Evolutionary conservation across 64 coral and sea anemone genomes (phyloP).

Genomic region (Dendronephthya gigantea): DNA sequence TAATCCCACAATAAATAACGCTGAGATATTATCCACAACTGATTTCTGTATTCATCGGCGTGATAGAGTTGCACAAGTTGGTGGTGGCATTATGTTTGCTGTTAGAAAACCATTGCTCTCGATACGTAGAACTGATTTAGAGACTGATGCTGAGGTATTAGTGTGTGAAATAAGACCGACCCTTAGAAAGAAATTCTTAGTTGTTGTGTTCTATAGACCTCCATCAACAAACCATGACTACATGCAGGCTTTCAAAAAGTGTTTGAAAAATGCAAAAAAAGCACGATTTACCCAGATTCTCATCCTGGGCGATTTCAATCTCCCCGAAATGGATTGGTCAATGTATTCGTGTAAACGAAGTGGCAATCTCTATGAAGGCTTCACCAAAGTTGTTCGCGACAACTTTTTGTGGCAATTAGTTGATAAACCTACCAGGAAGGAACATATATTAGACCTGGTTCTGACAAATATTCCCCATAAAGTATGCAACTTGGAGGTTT

Average conservation of each 20-base stretch:
- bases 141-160: neutral
- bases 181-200: neutral
- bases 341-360: neutral
- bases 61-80: no score
- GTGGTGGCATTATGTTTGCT: no score
- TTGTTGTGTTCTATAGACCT: neutral
- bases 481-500: neutral
- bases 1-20: no score
- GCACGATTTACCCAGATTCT: neutral
- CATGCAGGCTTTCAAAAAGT: neutral
- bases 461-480: neutral
- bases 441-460: neutral
- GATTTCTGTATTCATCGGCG: no score
- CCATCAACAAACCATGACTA: neutral
- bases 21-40: no score
- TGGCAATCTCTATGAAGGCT: neutral
- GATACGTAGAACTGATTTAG: neutral
- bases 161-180: neutral
- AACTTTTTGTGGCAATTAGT: neutral
- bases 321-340: neutral
- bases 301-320: neutral
- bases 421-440: neutral
- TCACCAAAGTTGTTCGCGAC: neutral
- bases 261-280: neutral
- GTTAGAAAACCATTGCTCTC: no score